Evolutionary conservation across 2,888 invertebrate genomes (phyloP), one percentile per base, ranked within the genome.

Genomic region (Omphaloscelis lunosa): DNA sequence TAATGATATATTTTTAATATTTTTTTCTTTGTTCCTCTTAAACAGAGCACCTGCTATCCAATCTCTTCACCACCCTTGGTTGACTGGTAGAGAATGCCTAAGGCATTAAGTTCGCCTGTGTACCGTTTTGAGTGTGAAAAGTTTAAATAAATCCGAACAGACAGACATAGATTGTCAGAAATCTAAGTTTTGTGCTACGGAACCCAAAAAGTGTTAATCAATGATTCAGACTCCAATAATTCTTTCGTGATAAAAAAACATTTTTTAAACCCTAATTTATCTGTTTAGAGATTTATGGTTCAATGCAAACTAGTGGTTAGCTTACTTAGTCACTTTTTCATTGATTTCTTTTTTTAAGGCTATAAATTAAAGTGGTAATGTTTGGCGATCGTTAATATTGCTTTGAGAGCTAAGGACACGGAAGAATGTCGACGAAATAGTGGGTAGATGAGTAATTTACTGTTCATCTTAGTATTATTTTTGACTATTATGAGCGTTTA

Each of bases 361-460:
- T 12, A 77, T 80, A 75, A 75, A 80, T 79, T 15, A 45, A 45
- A 59, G 74, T 59, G 59, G 58, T 27, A 45, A 68, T 41, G 48
- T 68, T 73, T 72, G 8, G 51, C 20, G n/a, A 39, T 68, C 80
- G 68, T 86, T 75, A 79, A 83, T 83, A 71, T 72, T 70, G 12
- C 17, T 61, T 79, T 78, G 51, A 72, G 61, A 72, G 41, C 12
- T 66, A 7, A 75, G 41, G 53, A 74, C 56, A 41, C n/a, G 34
- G 56, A 77, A 66, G 71, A 68, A 85, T 80, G 61, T 73, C 12
- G 48, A 39, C 45, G 27, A 59, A 51, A 65, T n/a, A 2, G 51
- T 51, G n/a, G 17, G 1, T 23, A 17, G 34, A 63, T 73, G 70
- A 77, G 29, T 73, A 62, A 82, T 81, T 82, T 53, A 12, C 17